A percentile compares a stretch with the other conserved stretches of the same genome.
Conservation (phyloP, 2,113 vertebrate species). For the Embiotoca jacksoni region DNA sequence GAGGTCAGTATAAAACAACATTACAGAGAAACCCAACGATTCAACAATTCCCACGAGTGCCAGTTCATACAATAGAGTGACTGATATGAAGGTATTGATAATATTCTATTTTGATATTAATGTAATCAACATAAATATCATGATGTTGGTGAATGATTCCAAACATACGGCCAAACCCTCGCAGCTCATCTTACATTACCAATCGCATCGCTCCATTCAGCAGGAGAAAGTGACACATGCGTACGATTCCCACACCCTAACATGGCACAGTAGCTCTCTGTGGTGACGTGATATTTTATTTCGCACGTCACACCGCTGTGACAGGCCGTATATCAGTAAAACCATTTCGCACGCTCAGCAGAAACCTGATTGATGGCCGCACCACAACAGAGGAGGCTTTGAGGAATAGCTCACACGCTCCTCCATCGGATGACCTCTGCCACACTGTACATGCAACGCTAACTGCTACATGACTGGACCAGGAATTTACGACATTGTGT, state of each 20-base stretch:
- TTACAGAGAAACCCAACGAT: no score
- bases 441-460: constrained; percentile 15
- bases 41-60: no score
- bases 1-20: no score
- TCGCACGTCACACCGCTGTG: constrained; percentile 41
- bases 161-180: background rate
- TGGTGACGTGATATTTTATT: constrained; percentile 61
- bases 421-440: constrained; percentile 47
- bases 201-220: constrained; percentile 13
- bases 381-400: constrained; percentile 25
- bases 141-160: background rate
- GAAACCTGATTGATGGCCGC: constrained; percentile 54
- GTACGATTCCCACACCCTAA: background rate
- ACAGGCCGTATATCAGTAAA: constrained; percentile 33
- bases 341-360: constrained; percentile 44
- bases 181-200: constrained; percentile 30
- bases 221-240: constrained; percentile 21
- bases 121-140: no score
- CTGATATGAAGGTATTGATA: no score
- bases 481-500: background rate
- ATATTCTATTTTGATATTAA: no score
- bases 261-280: constrained; percentile 40
- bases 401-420: constrained; percentile 19
- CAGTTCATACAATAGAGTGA: no score
- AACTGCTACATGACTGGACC: constrained; percentile 20